Evolutionary conservation across 2,888 invertebrate species (phyloP), one percentile per base, ranked within the genome.

Genomic region (Osmoderma eremita): DNA sequence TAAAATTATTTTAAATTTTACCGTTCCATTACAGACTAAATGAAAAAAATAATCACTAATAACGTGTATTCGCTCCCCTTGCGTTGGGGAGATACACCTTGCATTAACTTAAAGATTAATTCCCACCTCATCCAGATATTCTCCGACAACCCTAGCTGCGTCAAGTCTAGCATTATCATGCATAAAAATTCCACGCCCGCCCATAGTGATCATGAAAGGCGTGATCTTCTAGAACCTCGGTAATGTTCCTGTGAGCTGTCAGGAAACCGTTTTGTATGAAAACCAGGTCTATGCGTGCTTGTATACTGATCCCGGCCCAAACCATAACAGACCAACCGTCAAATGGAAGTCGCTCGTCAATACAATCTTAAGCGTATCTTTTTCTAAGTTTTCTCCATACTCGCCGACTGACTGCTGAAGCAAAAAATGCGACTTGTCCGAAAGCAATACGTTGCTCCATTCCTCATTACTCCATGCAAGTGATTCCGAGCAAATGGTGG

Each of bases 391-490:
- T n/a, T n/a, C n/a, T n/a, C n/a, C n/a, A n/a, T n/a, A n/a, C n/a
- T n/a, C n/a, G n/a, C n/a, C n/a, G n/a, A n/a, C n/a, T n/a, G n/a
- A n/a, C n/a, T n/a, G n/a, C n/a, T n/a, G n/a, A n/a, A n/a, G n/a
- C n/a, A n/a, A 67, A 56, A 72, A 69, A 54, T 53, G 51, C 18
- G 69, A 69, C 62, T 69, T 67, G 1, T 67, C 69, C 48, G 69
- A 51, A 61, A 66, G 71, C 61, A 70, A 62, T 69, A 68, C 63
- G 22, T 30, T 63, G 50, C 69, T 68, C 70, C 68, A 72, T 63
- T 66, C 61, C 41, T 69, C 67, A 2, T 41, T 48, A 53, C 62
- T 72, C 58, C 67, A 70, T 20, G 69, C 20, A 1, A 5, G 10
- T 42, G 17, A 42, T 5, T 42, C n/a, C 13, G 42, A 13, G 45